phyloP scores from a whole-genome alignment of 1,140 invertebrate species.

The Trachymyrmex septentrionalis region DNA sequence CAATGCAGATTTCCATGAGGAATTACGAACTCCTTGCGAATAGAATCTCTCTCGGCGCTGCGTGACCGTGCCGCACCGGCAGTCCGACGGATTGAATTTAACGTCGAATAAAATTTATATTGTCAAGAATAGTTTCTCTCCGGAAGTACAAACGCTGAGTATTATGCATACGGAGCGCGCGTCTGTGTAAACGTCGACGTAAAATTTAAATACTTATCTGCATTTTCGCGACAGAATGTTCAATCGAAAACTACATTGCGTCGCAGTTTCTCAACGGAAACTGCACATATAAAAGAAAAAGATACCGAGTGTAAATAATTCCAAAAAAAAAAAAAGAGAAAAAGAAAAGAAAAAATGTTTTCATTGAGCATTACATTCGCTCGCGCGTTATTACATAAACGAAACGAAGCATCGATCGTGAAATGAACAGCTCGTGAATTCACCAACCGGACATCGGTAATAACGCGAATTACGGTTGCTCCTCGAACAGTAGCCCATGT shows the following conservation, averaged over 20 bases:
- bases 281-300: neutral
- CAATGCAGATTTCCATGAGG: slow-evolving; percentile 23
- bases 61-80: neutral
- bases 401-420: neutral
- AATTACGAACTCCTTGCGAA: slow-evolving; percentile 27
- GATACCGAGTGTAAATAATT: neutral
- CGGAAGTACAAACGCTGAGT: neutral
- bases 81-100: slow-evolving; percentile 48
- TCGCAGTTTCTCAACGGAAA: neutral
- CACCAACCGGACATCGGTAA: slow-evolving; percentile 34
- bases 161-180: slow-evolving; percentile 16
- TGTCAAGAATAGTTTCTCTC: neutral
- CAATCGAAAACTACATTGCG: neutral
- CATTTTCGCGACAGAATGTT: slow-evolving; percentile 14
- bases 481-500: neutral
- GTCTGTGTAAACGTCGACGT: slow-evolving; percentile 22
- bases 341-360: no score
- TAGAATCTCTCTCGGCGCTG: neutral
- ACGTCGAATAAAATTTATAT: slow-evolving; percentile 48
- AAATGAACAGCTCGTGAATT: neutral
- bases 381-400: neutral
- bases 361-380: neutral
- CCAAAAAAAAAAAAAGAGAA: no score
- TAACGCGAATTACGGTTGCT: slow-evolving; percentile 40
- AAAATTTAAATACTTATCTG: slow-evolving; percentile 43